Evolutionary conservation across 1,140 invertebrate genomes (phyloP), one percentile per base, ranked within the genome.

Genomic region (Physella acuta): DNA sequence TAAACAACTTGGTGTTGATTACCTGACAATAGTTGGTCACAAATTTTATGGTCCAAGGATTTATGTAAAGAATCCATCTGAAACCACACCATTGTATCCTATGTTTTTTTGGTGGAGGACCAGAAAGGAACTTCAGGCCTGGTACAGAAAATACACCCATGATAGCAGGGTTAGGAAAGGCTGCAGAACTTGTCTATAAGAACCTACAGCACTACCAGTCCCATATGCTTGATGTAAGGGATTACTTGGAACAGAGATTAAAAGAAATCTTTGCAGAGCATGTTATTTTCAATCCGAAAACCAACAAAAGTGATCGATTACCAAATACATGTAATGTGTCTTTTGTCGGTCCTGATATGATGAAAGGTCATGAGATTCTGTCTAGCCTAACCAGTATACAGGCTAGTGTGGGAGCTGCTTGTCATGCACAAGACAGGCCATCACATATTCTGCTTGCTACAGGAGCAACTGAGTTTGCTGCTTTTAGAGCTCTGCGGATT

Each of bases 1-100:
- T 0, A 63, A 83, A 20, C 79, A 85, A 20, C 76, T 90, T 2
- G 75, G 79, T 17, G 88, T 89, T 34, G 88, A 91, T 79, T 90
- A 87, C 78, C 76, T 90, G 14, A 90, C 89, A 20, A 86, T 91
- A 75, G 89, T 90, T 33, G 90, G 90, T 2, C 90, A 90, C 75
- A 90, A 90, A 81, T 90, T 90, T 82, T 90, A 90, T 83, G 90
- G 87, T 8, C 89, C 90, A 11, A 79, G 89, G 58, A 87, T 88
- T 71, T 89, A 86, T 78, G 76, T 76, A 3, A 71, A 72, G 65
- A 71, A 78, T 60, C 69, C 33, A 62, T 64, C 17, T 53, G 69
- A 34, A 34, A 62, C 71, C 2, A 71, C 75, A 4, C 83, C 84
- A 14, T 60, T 89, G 1, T 78, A 81, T 73, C 87, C 89, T 3